Evolutionary conservation across 2,113 vertebrate genomes (phyloP).

Genomic region (Casuarius casuarius): DNA sequence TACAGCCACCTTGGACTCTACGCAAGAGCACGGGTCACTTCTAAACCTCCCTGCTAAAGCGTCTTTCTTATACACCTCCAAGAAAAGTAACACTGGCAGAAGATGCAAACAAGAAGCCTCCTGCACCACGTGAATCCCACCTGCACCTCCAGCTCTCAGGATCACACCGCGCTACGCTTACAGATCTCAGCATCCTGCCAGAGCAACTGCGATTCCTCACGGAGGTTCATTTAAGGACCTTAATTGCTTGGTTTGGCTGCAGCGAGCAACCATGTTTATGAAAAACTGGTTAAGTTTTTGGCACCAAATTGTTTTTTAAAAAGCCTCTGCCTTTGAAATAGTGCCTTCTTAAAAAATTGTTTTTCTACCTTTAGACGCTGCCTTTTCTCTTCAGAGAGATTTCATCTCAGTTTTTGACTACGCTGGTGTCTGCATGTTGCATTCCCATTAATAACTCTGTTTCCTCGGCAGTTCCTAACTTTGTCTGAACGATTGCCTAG

Average conservation of each 20-base stretch:
- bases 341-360: slow-evolving; percentile 30
- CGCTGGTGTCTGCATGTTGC: background rate
- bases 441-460: background rate
- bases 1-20: background rate
- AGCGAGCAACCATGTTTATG: slow-evolving; percentile 74
- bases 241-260: slow-evolving; percentile 76
- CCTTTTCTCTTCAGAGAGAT: slow-evolving; percentile 50
- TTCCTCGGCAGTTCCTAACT: background rate
- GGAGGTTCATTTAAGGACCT: slow-evolving; percentile 78
- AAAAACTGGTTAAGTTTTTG: slow-evolving; percentile 84
- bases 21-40: background rate
- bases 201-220: slow-evolving; percentile 49
- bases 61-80: background rate
- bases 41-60: background rate
- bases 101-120: background rate
- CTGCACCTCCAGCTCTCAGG: background rate
- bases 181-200: slow-evolving; percentile 11
- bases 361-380: slow-evolving; percentile 53
- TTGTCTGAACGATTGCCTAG: background rate
- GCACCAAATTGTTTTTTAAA: slow-evolving; percentile 77
- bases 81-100: background rate
- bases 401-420: slow-evolving; percentile 11
- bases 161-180: background rate
- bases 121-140: rapidly evolving
- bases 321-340: slow-evolving; percentile 70